These are phyloP conservation scores for Cryptoleucopteryx plumbea DNA, from an alignment of 2,113 vertebrate genomes.

Conservation along the genomic window DNA sequence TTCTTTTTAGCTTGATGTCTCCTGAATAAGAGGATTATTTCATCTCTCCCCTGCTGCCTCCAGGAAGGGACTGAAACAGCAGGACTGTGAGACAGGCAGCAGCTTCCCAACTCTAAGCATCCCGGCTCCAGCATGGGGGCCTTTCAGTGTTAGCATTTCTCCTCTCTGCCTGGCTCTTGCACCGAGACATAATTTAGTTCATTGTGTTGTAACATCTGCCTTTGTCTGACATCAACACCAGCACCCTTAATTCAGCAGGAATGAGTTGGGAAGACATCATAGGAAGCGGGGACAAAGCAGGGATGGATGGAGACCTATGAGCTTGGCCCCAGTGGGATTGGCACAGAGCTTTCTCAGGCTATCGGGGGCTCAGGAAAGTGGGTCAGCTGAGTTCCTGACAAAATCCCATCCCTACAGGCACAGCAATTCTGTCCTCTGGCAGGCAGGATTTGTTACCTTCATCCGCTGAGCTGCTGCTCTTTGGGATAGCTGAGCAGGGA, in stretches of 20 bases:
- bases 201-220: not conserved
- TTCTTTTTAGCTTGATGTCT: not conserved
- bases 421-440: not conserved
- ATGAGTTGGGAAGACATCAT: fast-evolving
- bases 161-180: not conserved
- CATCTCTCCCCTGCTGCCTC: not conserved
- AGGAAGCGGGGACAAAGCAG: not conserved
- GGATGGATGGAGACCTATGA: not conserved
- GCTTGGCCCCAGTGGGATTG: not conserved
- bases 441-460: not conserved
- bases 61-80: not conserved
- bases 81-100: not conserved
- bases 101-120: not conserved
- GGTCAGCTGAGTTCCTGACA: not conserved
- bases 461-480: not conserved
- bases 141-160: not conserved
- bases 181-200: not conserved
- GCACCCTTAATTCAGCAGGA: not conserved
- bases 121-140: not conserved
- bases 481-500: not conserved
- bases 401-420: not conserved
- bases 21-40: not conserved
- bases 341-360: not conserved
- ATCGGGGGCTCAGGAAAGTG: fast-evolving
- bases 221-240: not conserved